Evolutionary conservation across 2,888 invertebrate species (phyloP), one percentile per base, ranked within the genome.

Genomic region (Nezara viridula): DNA sequence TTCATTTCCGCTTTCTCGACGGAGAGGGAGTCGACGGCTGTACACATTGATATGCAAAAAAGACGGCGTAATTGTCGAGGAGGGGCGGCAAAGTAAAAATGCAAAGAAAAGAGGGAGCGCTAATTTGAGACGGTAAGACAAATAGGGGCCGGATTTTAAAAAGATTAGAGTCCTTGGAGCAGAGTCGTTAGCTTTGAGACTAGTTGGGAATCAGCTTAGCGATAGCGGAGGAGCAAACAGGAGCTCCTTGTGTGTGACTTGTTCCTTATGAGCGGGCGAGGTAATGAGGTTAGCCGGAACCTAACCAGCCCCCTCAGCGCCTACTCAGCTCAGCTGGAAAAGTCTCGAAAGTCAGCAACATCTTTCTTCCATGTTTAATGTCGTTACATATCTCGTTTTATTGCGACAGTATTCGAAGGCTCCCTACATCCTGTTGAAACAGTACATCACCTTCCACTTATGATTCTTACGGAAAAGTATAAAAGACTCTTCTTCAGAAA

Each of bases 21-120:
- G 10, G 24, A 12, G 24, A 81, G 81, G 44, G 81, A 14, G 32
- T 21, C 32, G 32, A 19, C 66, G 81, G n/a, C 81, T 44, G 81
- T 81, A 81, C 81, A 81, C 81, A 81, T 81, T 81, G 81, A 81
- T 81, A 81, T 81, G 81, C 81, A 81, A 81, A 81, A 81, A 81
- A 81, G 81, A 81, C 12, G 81, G 44, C 44, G 81, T 81, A 81
- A 81, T 81, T 81, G 81, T 81, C n/a, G 14, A 52, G 86, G 40
- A 52, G 86, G 86, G 50, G 32, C 52, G 86, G 52, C 55, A 86
- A 86, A 86, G 86, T 86, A 86, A 86, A 86, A 86, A 86, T 86
- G 86, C 86, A 86, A 86, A 86, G 86, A 86, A 86, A 86, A 55
- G 86, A 55, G 27, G 86, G 81, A 12, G 44, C 81, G 44, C 81